phyloP scores from a whole-genome alignment of 2,888 invertebrate species.

The Spisula solida region DNA sequence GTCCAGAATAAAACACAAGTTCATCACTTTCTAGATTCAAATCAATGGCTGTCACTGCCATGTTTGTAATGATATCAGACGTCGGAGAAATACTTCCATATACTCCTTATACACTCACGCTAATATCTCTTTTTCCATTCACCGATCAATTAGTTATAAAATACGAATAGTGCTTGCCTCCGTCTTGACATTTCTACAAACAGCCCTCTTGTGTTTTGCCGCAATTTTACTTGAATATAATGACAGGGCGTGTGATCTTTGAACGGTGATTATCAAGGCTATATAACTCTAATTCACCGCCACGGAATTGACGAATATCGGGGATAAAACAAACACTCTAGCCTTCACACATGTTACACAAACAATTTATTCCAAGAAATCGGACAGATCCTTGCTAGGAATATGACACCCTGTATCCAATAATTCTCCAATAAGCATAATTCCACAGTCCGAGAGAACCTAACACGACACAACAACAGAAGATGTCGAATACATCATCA shows the following conservation, averaged over 20 bases:
- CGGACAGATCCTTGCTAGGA: not conserved
- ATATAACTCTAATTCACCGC: not conserved
- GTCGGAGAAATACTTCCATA: not conserved
- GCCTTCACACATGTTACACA: slow-evolving; percentile 2
- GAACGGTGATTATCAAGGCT: not conserved
- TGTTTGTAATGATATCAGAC: slow-evolving; percentile 33
- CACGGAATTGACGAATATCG: not conserved
- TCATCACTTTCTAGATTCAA: slow-evolving; percentile 82
- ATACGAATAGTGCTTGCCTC: not conserved
- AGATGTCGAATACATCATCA: not conserved
- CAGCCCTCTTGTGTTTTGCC: not conserved
- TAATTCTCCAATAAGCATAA: not conserved
- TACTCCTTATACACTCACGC: not conserved
- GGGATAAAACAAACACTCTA: not conserved
- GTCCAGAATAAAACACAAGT: slow-evolving; percentile 83
- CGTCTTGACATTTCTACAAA: not conserved
- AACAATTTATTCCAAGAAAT: not conserved
- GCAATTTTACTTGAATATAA: not conserved
- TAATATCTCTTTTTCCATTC: not conserved
- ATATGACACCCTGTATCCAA: not conserved
- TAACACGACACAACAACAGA: not conserved
- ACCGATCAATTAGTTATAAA: not conserved
- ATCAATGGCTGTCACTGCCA: slow-evolving; percentile 80
- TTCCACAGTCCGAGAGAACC: not conserved
- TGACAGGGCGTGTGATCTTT: not conserved